Percentiles rank a stretch among this genome's conserved stretches.
Conservation (phyloP, 2,113 vertebrate genomes). For the Atlantisia rogersi region DNA sequence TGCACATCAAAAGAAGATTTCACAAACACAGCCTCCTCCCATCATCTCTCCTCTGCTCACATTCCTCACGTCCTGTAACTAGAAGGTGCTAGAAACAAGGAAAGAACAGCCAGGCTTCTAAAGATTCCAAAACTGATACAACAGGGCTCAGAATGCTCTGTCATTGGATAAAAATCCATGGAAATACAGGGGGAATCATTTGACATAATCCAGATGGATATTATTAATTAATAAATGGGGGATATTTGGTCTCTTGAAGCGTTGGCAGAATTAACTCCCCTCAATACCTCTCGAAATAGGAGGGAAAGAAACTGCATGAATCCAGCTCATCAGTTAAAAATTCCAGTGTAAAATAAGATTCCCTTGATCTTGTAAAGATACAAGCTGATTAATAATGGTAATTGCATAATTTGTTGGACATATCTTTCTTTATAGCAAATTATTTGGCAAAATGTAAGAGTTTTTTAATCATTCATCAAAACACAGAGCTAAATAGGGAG, state of each 20-base stretch:
- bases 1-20: conserved; percentile 33
- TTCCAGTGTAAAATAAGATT: conserved; percentile 35
- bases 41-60: conserved; percentile 4
- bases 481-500: not conserved
- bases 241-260: conserved; percentile 35
- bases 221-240: conserved; percentile 57
- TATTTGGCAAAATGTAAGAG: conserved; percentile 15
- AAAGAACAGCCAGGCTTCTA: conserved; percentile 33
- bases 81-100: conserved; percentile 49
- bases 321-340: conserved; percentile 49
- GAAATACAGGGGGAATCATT: not conserved
- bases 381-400: conserved; percentile 51
- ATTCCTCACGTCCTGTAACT: conserved; percentile 41
- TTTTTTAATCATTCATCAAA: conserved; percentile 16
- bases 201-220: conserved; percentile 37
- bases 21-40: conserved; percentile 47
- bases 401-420: conserved; percentile 51
- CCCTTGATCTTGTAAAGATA: conserved; percentile 31
- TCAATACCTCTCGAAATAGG: conserved; percentile 22
- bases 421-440: conserved; percentile 26
- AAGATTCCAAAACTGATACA: conserved; percentile 31
- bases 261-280: not conserved
- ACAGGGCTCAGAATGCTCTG: not conserved
- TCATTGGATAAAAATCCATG: not conserved
- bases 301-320: not conserved